A percentile compares a stretch with the other conserved stretches of the same genome.
These are phyloP conservation scores for Clarias platycephalus DNA, from an alignment of 2,797 vertebrate species.

Conservation along the genomic window DNA sequence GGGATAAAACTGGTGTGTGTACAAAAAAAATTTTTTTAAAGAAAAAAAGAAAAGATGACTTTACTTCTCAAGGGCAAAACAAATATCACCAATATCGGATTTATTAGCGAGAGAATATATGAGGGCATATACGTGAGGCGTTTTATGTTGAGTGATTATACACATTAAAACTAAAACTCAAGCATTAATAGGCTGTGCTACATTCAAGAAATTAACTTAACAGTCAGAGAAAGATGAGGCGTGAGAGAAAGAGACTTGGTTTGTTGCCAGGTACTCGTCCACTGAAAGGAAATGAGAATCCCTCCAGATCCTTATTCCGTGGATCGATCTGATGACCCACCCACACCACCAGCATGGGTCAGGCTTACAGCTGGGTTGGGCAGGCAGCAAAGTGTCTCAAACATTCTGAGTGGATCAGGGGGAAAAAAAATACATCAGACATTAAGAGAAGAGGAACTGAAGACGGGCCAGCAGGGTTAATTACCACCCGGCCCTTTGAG, in stretches of 20 bases:
- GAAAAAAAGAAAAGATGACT: not conserved
- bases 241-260: not conserved
- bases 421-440: not conserved
- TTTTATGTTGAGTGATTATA: not conserved
- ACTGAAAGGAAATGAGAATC: slow-evolving; percentile 14
- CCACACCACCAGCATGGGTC: slow-evolving; percentile 11
- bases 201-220: not conserved
- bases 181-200: not conserved
- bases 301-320: slow-evolving; percentile 13
- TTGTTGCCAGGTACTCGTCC: not conserved
- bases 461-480: not conserved
- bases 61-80: slow-evolving; percentile 3
- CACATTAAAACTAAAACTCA: not conserved
- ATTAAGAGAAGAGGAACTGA: not conserved
- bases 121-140: too few relatives aligned
- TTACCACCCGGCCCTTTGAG: not conserved
- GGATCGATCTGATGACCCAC: slow-evolving; percentile 13
- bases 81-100: not conserved
- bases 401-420: not conserved
- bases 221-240: not conserved
- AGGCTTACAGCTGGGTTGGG: not conserved
- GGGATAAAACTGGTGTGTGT: not conserved
- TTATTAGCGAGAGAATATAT: not conserved
- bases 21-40: too few relatives aligned
- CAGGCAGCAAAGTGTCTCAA: not conserved